Evolutionary conservation across 2,888 invertebrate species (phyloP).

Genomic region (Hypolimnas misippus): DNA sequence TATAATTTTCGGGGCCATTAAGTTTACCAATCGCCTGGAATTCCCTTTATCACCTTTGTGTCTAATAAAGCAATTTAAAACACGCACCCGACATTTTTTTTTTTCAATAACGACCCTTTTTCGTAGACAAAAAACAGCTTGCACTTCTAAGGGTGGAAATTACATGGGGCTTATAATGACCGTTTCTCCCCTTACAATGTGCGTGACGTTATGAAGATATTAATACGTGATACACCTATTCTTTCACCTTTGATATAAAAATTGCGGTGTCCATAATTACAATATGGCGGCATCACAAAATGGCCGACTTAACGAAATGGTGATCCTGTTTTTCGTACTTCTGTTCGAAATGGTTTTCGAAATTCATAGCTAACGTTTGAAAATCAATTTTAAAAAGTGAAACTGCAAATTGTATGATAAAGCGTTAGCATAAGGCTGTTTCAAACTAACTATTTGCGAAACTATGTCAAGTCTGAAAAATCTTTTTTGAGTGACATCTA

Average conservation of each 20-base stretch:
- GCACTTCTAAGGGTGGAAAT: slow-evolving; percentile 32
- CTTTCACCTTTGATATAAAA: slow-evolving; percentile 54
- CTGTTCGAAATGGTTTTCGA: too few species aligned
- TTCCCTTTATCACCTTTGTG: slow-evolving; percentile 34
- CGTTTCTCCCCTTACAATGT: slow-evolving; percentile 48
- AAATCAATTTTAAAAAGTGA: slow-evolving; percentile 4
- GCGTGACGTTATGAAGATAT: slow-evolving; percentile 58
- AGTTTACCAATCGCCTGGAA: slow-evolving; percentile 31
- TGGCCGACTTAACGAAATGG: not conserved
- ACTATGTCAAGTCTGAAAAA: too few species aligned
- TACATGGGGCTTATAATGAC: slow-evolving; percentile 44
- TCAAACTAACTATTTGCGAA: too few species aligned
- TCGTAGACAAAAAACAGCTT: slow-evolving; percentile 35
- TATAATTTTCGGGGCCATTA: slow-evolving; percentile 35
- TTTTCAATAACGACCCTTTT: slow-evolving; percentile 38
- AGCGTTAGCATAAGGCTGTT: too few species aligned
- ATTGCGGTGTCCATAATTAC: slow-evolving; percentile 52
- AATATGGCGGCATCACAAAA: slow-evolving; percentile 47
- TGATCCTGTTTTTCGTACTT: not conserved
- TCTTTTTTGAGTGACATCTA: too few species aligned
- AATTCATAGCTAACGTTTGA: not conserved
- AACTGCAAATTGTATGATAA: too few species aligned
- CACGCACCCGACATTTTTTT: slow-evolving; percentile 32
- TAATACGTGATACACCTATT: slow-evolving; percentile 56
- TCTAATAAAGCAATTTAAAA: slow-evolving; percentile 38